Evolutionary conservation across 2,113 vertebrate species (phyloP), one percentile per base, ranked within the genome.

Genomic region (Danionella cerebrum): DNA sequence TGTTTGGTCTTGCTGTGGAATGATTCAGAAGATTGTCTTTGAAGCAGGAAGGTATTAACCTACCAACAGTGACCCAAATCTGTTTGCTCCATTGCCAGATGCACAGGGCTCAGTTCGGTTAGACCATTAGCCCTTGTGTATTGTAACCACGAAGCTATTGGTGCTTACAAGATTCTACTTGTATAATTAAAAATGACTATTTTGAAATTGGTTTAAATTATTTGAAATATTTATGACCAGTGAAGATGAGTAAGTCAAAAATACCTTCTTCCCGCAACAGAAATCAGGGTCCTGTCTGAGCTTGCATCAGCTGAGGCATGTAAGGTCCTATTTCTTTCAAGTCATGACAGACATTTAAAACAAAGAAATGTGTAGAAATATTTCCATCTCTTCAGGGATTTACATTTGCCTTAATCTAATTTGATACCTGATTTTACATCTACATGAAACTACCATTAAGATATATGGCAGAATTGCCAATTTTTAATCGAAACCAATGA

Each of bases 161-260:
- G 71, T 48, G 67, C 71, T 79, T 70, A 54, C 81, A 82, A 78
- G 82, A 84, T 67, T 68, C 31, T 55, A 73, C 82, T 78, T 74
- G 82, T 66, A n/a, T n/a, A n/a, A n/a, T n/a, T n/a, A n/a, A n/a
- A n/a, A n/a, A n/a, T n/a, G n/a, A n/a, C n/a, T n/a, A n/a, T n/a
- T n/a, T n/a, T n/a, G n/a, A n/a, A n/a, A n/a, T n/a, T n/a, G n/a
- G n/a, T n/a, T n/a, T n/a, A n/a, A n/a, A n/a, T n/a, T n/a, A n/a
- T n/a, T n/a, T n/a, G n/a, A n/a, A n/a, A n/a, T n/a, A n/a, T n/a
- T n/a, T n/a, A n/a, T n/a, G n/a, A n/a, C 16, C 39, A 22, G 5
- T 24, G 53, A 53, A 47, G n/a, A 21, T 22, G 19, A 19, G 45
- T 60, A 44, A 54, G 47, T 39, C 7, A 22, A 16, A 19, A 29